Conservation (phyloP, 2,113 vertebrate genomes). For the Halcyon senegalensis region DNA sequence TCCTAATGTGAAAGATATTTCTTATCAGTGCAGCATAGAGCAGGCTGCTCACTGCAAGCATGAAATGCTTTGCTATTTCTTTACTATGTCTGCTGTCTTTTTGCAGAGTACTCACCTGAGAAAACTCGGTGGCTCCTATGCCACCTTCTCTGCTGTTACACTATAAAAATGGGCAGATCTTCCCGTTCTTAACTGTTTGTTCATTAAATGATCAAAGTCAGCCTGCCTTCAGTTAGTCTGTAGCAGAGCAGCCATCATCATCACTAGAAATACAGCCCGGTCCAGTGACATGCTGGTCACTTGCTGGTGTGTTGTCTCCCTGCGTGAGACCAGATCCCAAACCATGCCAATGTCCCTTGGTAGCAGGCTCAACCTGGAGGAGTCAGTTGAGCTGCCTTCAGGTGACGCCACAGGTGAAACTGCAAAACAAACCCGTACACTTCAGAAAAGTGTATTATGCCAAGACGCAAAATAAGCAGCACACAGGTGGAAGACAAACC, state of each 20-base stretch:
- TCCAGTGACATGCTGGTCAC: neutral
- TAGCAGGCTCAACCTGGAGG: neutral
- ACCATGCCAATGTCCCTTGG: rapidly evolving
- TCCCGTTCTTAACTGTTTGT: neutral
- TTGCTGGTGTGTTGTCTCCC: neutral
- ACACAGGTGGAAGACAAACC: neutral
- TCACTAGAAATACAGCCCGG: neutral
- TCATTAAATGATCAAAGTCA: neutral
- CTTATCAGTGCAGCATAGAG: neutral
- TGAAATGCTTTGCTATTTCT: neutral
- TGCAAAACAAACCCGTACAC: neutral
- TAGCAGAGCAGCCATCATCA: neutral
- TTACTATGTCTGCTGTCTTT: neutral
- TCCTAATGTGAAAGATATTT: neutral
- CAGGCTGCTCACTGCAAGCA: neutral
- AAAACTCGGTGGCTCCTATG: neutral
- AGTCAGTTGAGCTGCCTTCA: neutral
- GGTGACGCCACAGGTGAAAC: neutral
- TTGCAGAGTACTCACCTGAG: neutral
- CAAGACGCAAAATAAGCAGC: neutral
- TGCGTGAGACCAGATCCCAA: neutral
- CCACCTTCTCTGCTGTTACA: neutral
- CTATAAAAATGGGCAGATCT: neutral
- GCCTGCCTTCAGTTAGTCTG: neutral
- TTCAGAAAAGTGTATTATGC: neutral